Conservation (phyloP, 2,113 vertebrate species). For the Ia io region DNA sequence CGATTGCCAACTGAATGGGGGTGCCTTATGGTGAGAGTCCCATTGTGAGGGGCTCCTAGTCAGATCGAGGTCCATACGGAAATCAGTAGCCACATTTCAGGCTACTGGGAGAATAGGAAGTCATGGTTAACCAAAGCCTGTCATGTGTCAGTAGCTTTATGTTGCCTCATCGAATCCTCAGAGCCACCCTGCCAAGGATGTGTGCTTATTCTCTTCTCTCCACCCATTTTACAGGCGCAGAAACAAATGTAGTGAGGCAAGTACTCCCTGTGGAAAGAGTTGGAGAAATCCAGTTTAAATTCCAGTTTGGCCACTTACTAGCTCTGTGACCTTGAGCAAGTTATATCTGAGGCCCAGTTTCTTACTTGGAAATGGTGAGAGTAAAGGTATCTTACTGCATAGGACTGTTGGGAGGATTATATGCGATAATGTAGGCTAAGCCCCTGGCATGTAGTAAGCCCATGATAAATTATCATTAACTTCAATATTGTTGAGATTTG, state of each 20-base stretch:
- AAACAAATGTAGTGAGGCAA: background rate
- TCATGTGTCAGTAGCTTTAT: background rate
- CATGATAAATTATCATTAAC: background rate
- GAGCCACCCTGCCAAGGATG: background rate
- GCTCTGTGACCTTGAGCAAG: background rate
- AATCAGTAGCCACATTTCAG: background rate
- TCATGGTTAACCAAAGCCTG: background rate
- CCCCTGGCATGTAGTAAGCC: too few species aligned
- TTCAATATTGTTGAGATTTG: background rate
- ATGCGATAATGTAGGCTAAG: background rate
- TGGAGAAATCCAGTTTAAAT: constrained; percentile 10
- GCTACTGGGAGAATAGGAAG: background rate
- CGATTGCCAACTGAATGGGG: background rate
- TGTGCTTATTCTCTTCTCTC: background rate
- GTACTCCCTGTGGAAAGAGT: background rate
- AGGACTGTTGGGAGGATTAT: background rate
- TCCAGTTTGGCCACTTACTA: background rate
- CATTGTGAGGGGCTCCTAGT: background rate
- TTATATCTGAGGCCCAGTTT: background rate
- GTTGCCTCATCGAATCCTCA: background rate
- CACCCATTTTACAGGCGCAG: background rate
- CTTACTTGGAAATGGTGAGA: background rate
- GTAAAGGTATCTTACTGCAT: background rate
- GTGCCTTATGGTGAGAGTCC: background rate
- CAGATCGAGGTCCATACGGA: background rate